Conservation (phyloP, 2,113 vertebrate genomes). For the Chloropsis cyanopogon region DNA sequence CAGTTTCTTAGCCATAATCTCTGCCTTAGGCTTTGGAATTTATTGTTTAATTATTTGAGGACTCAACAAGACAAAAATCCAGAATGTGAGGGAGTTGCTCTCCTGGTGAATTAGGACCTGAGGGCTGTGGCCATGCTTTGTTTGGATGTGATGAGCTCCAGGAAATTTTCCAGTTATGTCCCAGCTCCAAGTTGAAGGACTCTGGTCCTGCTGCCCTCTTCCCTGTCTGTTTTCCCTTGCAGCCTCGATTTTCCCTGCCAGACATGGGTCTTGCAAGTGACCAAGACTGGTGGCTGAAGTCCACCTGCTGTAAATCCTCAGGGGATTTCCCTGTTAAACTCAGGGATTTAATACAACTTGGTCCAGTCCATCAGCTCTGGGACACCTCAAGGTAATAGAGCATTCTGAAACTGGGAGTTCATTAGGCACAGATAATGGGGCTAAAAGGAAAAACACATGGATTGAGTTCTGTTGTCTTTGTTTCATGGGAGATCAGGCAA, state of each 20-base stretch:
- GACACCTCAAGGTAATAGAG: neutral
- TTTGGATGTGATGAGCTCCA: neutral
- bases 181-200: neutral
- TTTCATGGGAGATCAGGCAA: neutral
- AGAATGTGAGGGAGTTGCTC: neutral
- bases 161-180: neutral
- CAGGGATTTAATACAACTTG: neutral
- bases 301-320: neutral
- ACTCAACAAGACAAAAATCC: neutral
- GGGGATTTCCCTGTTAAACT: neutral
- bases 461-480: neutral
- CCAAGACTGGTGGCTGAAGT: neutral
- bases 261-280: fast-evolving
- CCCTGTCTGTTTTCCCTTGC: neutral
- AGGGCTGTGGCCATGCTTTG: no score
- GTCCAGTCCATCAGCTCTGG: neutral
- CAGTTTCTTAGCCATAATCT: neutral
- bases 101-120: neutral
- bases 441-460: neutral
- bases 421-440: neutral
- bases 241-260: neutral
- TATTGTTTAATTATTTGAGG: neutral
- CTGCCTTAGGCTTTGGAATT: neutral
- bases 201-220: neutral
- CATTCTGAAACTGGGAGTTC: neutral